Percentiles rank a stretch among this genome's conserved stretches.
These are phyloP conservation scores for Albula glossodonta DNA, from an alignment of 2,113 vertebrate species.

Conservation along the genomic window DNA sequence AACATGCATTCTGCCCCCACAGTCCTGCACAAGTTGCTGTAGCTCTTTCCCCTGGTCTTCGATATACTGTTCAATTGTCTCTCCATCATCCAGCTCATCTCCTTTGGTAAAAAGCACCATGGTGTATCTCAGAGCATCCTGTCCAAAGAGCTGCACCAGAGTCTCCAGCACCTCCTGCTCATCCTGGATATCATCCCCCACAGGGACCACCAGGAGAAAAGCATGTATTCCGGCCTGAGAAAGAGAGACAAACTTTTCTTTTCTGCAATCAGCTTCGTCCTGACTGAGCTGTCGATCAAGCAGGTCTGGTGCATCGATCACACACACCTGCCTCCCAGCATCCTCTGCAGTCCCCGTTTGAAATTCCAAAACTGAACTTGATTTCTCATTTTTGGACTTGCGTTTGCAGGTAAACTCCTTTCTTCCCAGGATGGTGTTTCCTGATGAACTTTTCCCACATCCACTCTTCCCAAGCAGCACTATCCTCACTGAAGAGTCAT, in stretches of 20 bases:
- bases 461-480: background rate
- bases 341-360: background rate
- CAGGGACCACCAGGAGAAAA: background rate
- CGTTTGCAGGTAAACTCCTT: too few relatives aligned
- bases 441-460: background rate
- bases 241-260: background rate
- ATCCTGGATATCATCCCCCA: background rate
- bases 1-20: background rate
- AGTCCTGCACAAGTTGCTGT: background rate
- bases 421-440: background rate
- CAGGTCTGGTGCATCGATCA: background rate
- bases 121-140: background rate
- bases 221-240: background rate
- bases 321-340: background rate
- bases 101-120: background rate
- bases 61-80: too few relatives aligned
- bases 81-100: background rate
- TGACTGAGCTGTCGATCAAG: background rate
- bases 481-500: background rate
- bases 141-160: too few relatives aligned
- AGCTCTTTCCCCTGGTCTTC: background rate
- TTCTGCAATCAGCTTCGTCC: background rate
- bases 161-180: background rate
- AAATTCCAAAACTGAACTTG: background rate
- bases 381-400: too few relatives aligned